These are phyloP conservation scores for Panopea generosa DNA, from an alignment of 2,888 invertebrate genomes.

Conservation along the genomic window DNA sequence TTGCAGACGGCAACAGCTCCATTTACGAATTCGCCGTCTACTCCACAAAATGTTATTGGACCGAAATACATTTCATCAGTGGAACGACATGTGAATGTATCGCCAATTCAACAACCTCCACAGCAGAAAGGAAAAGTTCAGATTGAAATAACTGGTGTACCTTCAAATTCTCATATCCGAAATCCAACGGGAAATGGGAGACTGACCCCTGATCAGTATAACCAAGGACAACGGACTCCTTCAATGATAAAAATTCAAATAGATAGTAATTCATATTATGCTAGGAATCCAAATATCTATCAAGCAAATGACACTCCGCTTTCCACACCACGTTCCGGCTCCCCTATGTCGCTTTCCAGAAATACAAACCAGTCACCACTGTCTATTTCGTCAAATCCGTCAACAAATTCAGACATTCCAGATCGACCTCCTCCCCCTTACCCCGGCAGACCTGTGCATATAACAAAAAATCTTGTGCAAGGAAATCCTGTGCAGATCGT, in stretches of 20 bases:
- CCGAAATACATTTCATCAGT: slow-evolving; percentile 80
- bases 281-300: slow-evolving; percentile 9
- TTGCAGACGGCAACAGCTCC: slow-evolving; percentile 98
- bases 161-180: slow-evolving; percentile 45
- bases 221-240: slow-evolving; percentile 19
- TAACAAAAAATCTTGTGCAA: slow-evolving; percentile 42
- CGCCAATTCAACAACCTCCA: slow-evolving; percentile 37
- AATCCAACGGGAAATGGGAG: slow-evolving; percentile 53
- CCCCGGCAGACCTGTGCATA: slow-evolving; percentile 69
- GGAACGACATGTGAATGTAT: slow-evolving; percentile 81
- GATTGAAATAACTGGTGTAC: slow-evolving; percentile 67
- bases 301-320: slow-evolving; percentile 70
- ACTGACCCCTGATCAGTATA: slow-evolving; percentile 86
- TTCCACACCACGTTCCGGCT: slow-evolving; percentile 82
- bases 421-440: slow-evolving; percentile 84
- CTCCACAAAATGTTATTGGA: slow-evolving; percentile 80
- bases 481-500: slow-evolving; percentile 66
- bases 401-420: slow-evolving; percentile 83
- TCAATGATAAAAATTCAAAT: slow-evolving; percentile 48
- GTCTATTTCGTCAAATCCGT: slow-evolving; percentile 84
- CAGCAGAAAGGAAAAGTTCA: slow-evolving; percentile 62
- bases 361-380: slow-evolving; percentile 84
- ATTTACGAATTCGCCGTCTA: slow-evolving; percentile 85
- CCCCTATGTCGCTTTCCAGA: slow-evolving; percentile 82
- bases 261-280: slow-evolving; percentile 7